These are phyloP conservation scores for Augochlorella aurata DNA, from an alignment of 2,888 invertebrate species.

Conservation along the genomic window DNA sequence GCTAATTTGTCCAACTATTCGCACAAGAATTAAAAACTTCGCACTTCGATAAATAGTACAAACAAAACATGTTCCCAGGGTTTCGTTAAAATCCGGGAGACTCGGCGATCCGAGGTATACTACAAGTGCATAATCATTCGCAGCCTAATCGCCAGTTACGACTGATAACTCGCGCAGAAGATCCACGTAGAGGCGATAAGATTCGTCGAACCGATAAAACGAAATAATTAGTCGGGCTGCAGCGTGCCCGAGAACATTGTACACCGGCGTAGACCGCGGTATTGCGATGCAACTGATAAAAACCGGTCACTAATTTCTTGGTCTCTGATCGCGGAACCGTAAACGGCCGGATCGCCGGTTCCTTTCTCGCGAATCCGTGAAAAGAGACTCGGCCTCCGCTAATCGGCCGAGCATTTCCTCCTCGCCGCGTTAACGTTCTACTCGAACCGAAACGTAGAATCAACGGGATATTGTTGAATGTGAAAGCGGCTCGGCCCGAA, in stretches of 20 bases:
- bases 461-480: conserved; percentile 5
- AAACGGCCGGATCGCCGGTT: neutral
- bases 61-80: neutral
- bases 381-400: neutral
- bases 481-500: neutral
- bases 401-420: neutral
- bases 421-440: neutral
- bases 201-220: neutral
- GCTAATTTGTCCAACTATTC: too few relatives aligned
- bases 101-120: neutral
- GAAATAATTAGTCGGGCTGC: neutral
- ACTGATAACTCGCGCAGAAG: neutral
- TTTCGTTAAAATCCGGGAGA: neutral
- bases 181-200: conserved; percentile 9
- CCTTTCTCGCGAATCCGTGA: conserved; percentile 2
- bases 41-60: neutral
- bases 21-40: neutral
- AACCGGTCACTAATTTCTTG: neutral
- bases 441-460: neutral
- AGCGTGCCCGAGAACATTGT: neutral
- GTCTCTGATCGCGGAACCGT: neutral
- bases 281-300: neutral
- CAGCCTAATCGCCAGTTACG: neutral
- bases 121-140: neutral
- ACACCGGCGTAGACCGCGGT: neutral